These are phyloP conservation scores for Hemicrepidius hirtus DNA, from an alignment of 2,888 invertebrate genomes.

Conservation along the genomic window DNA sequence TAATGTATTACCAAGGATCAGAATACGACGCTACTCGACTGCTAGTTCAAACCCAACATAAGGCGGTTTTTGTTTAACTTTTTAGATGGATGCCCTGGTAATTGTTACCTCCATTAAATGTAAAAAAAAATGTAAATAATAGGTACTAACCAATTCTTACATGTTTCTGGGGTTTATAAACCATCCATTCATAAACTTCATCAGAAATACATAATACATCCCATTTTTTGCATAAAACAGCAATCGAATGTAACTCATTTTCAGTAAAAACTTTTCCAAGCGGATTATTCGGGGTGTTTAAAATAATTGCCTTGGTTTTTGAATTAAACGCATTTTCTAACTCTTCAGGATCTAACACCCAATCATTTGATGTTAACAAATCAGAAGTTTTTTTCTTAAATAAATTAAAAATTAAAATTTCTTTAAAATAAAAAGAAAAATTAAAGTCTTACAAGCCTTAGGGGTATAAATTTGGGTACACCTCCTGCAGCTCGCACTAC, in stretches of 20 bases:
- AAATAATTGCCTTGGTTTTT: constrained; percentile 94
- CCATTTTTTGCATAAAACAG: constrained; percentile 92
- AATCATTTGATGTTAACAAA: constrained; percentile 83
- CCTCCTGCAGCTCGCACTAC: constrained; percentile 95
- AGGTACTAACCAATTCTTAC: constrained; percentile 87
- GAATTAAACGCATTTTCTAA: constrained; percentile 85
- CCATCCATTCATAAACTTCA: constrained; percentile 99
- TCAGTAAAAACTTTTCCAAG: constrained; percentile 90
- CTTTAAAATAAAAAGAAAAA: neutral
- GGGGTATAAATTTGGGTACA: constrained; percentile 88
- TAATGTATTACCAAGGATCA: too few species aligned
- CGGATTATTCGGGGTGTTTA: constrained; percentile 99
- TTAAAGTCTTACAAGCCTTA: constrained; percentile 81
- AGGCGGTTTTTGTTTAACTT: too few species aligned
- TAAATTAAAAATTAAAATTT: neutral
- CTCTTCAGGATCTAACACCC: constrained; percentile 90
- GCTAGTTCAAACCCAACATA: too few species aligned
- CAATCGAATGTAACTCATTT: constrained; percentile 85
- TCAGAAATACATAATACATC: constrained; percentile 95
- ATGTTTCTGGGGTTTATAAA: constrained; percentile 88
- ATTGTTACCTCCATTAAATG: too few species aligned
- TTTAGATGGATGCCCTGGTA: too few species aligned
- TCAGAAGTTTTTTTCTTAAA: constrained; percentile 55
- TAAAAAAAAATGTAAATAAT: too few species aligned
- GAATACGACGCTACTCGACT: too few species aligned